These are phyloP conservation scores for Sterrhoptilus dennistouni DNA, from an alignment of 2,113 vertebrate species.

Conservation along the genomic window DNA sequence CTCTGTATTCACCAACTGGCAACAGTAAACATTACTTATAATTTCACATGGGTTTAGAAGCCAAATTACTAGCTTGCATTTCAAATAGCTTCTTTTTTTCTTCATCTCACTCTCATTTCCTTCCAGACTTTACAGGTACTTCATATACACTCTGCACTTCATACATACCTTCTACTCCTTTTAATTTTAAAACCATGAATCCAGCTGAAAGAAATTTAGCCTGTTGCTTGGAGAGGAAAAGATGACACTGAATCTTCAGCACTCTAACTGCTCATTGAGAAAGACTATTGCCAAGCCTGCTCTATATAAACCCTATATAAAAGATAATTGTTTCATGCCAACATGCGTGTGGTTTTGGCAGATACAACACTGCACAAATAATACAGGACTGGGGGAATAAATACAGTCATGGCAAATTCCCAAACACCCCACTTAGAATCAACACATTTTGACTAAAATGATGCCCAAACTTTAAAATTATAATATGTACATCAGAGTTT, in stretches of 20 bases:
- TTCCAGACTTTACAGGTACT: constrained; percentile 5
- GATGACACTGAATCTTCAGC: neutral
- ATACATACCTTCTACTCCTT: neutral
- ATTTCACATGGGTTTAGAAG: constrained; percentile 42
- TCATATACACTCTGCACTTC: neutral
- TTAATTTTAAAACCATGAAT: neutral
- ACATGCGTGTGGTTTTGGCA: constrained; percentile 19
- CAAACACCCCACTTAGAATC: neutral
- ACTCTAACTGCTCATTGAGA: neutral
- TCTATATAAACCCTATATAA: neutral
- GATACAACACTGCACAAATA: neutral
- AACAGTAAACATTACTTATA: constrained; percentile 39
- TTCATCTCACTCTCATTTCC: neutral
- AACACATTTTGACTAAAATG: neutral
- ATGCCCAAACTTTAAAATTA: neutral
- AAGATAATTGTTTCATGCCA: constrained; percentile 19
- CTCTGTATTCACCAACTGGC: constrained; percentile 7
- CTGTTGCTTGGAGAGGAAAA: constrained; percentile 9
- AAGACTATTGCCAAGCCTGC: constrained; percentile 17
- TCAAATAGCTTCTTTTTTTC: neutral
- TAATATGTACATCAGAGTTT: neutral
- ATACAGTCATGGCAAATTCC: neutral
- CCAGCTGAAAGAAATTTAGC: neutral
- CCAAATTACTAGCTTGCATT: constrained; percentile 20
- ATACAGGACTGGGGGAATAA: neutral